Conservation (phyloP, 1,140 invertebrate genomes). For the Thaumetopoea pityocampa region DNA sequence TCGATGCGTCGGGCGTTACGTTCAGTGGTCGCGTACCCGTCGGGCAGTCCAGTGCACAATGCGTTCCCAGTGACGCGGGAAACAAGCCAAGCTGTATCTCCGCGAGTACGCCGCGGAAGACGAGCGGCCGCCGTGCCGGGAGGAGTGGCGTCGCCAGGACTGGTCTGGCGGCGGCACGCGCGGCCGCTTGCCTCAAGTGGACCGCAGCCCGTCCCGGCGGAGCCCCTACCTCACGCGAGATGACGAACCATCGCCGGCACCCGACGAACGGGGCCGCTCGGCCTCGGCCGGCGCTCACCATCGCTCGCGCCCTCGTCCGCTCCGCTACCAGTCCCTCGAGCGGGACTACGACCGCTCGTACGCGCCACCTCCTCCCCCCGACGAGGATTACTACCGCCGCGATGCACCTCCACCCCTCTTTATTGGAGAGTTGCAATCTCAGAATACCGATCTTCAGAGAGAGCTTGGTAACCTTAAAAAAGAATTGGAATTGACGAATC, state of each 20-base stretch:
- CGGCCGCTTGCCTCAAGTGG: slow-evolving; percentile 83
- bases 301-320: slow-evolving; percentile 50
- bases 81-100: slow-evolving; percentile 70
- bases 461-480: slow-evolving; percentile 97
- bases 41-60: slow-evolving; percentile 61
- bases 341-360: slow-evolving; percentile 66
- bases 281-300: slow-evolving; percentile 69
- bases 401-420: slow-evolving; percentile 76
- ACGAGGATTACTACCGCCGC: slow-evolving; percentile 63
- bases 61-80: slow-evolving; percentile 62
- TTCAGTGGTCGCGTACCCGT: slow-evolving; percentile 61
- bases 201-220: slow-evolving; percentile 86
- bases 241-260: slow-evolving; percentile 85
- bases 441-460: slow-evolving; percentile 96
- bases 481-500: slow-evolving; percentile 97
- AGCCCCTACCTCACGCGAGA: slow-evolving; percentile 82
- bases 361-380: slow-evolving; percentile 61
- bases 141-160: slow-evolving; percentile 67
- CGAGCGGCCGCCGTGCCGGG: slow-evolving; percentile 67
- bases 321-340: slow-evolving; percentile 65
- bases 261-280: slow-evolving; percentile 73
- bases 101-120: slow-evolving; percentile 66
- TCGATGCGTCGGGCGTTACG: slow-evolving; percentile 49
- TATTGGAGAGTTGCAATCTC: slow-evolving; percentile 94
- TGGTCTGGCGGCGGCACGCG: slow-evolving; percentile 69